Evolutionary conservation across 2,888 invertebrate genomes (phyloP).

Genomic region (Odontomyia ornata): DNA sequence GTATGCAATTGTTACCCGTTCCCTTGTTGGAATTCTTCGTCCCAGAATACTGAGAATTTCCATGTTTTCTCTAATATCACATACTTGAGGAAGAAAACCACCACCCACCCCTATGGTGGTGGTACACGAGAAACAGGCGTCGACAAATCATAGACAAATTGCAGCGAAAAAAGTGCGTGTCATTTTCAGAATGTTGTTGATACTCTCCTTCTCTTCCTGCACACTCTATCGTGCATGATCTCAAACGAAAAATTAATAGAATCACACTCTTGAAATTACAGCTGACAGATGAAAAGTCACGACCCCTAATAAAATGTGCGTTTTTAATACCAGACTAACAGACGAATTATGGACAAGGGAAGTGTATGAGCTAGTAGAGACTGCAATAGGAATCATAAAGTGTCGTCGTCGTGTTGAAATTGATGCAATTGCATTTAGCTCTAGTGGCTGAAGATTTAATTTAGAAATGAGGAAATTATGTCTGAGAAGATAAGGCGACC

Average conservation of each 20-base stretch:
- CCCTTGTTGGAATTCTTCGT: background rate
- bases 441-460: background rate
- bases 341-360: background rate
- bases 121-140: background rate
- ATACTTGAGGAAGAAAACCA: background rate
- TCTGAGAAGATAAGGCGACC: background rate
- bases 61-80: no score
- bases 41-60: background rate
- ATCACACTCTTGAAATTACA: constrained; percentile 39
- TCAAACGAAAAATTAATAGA: constrained; percentile 35
- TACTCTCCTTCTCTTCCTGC: background rate
- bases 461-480: background rate
- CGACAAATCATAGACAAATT: background rate
- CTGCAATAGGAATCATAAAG: background rate
- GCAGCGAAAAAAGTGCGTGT: constrained; percentile 13
- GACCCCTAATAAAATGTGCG: constrained; percentile 26
- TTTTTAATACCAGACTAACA: background rate
- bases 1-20: constrained; percentile 16
- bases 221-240: background rate
- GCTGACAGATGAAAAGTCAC: constrained; percentile 35
- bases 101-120: no score
- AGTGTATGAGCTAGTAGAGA: background rate
- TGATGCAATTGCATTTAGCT: background rate
- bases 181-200: background rate
- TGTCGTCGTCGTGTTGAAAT: background rate